A percentile compares a stretch with the other conserved stretches of the same genome.
Evolutionary conservation across 2,888 invertebrate species (phyloP).

Genomic region (Monopis laevigella): DNA sequence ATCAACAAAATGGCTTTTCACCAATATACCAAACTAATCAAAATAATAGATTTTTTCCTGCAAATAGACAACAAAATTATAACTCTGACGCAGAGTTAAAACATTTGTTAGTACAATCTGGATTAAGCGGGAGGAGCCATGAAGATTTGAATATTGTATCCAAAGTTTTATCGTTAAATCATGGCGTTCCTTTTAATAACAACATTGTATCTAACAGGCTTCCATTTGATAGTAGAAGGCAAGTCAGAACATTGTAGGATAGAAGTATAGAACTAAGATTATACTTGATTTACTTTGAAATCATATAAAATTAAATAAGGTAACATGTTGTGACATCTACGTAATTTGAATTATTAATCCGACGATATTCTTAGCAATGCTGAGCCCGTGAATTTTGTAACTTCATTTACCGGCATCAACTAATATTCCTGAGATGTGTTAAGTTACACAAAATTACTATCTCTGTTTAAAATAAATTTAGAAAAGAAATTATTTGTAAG

Average conservation of each 20-base stretch:
- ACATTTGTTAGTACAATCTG: slow-evolving; percentile 72
- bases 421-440: too few species aligned
- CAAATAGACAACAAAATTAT: slow-evolving; percentile 40
- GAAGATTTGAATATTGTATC: slow-evolving; percentile 85
- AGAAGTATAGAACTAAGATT: slow-evolving; percentile 3
- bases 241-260: slow-evolving; percentile 28
- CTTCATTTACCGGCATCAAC: too few species aligned
- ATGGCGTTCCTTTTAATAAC: slow-evolving; percentile 68
- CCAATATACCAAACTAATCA: slow-evolving; percentile 25
- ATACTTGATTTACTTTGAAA: too few species aligned
- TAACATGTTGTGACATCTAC: too few species aligned
- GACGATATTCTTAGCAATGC: too few species aligned
- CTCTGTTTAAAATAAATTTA: too few species aligned
- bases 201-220: slow-evolving; percentile 46
- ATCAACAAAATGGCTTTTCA: slow-evolving; percentile 41
- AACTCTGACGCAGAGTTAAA: slow-evolving; percentile 67
- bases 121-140: slow-evolving; percentile 69
- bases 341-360: too few species aligned
- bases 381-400: too few species aligned
- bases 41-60: slow-evolving; percentile 38
- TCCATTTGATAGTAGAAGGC: slow-evolving; percentile 50
- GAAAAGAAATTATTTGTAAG: too few species aligned
- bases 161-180: slow-evolving; percentile 82
- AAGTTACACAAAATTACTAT: too few species aligned
- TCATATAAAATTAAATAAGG: too few species aligned